A percentile compares a stretch with the other conserved stretches of the same genome.
Evolutionary conservation across 2,797 vertebrate genomes (phyloP).

Genomic region (Sebastes iracundus): DNA sequence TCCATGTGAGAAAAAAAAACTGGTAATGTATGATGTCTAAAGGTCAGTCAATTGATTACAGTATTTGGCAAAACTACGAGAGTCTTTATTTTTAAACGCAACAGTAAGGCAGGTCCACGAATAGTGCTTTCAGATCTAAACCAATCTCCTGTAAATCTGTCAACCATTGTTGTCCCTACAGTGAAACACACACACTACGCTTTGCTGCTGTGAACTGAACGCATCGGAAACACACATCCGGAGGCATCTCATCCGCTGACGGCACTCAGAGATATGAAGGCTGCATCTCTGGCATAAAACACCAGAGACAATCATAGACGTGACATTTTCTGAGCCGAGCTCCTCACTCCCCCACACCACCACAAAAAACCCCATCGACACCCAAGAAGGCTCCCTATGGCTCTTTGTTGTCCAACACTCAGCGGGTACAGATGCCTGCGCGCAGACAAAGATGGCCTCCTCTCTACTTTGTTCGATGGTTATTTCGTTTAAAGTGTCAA

Average conservation of each 20-base stretch:
- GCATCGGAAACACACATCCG: conserved; percentile 27
- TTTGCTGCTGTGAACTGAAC: conserved; percentile 7
- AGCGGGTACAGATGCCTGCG: conserved; percentile 68
- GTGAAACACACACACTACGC: conserved; percentile 4
- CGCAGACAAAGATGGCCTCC: conserved; percentile 59
- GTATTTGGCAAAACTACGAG: background rate
- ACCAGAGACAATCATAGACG: conserved; percentile 50
- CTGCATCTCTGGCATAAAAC: conserved; percentile 51
- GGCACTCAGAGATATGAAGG: conserved; percentile 52
- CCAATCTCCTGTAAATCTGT: conserved; percentile 38
- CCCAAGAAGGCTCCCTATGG: conserved; percentile 65
- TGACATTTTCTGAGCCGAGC: conserved; percentile 72
- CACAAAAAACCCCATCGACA: conserved; percentile 54
- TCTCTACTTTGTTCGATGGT: conserved; percentile 59
- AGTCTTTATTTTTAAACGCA: conserved; percentile 8
- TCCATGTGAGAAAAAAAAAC: background rate
- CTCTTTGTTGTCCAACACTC: conserved; percentile 77
- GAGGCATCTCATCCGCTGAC: conserved; percentile 58
- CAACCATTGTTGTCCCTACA: conserved; percentile 15
- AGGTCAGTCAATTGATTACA: background rate
- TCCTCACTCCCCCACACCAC: conserved; percentile 47
- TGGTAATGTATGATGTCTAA: background rate
- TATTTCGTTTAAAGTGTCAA: conserved; percentile 80
- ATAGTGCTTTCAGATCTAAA: conserved; percentile 8
- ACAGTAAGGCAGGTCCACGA: background rate